A percentile compares a stretch with the other conserved stretches of the same genome.
Evolutionary conservation across 2,113 vertebrate genomes (phyloP).

Genomic region (Nycticorax nycticorax): DNA sequence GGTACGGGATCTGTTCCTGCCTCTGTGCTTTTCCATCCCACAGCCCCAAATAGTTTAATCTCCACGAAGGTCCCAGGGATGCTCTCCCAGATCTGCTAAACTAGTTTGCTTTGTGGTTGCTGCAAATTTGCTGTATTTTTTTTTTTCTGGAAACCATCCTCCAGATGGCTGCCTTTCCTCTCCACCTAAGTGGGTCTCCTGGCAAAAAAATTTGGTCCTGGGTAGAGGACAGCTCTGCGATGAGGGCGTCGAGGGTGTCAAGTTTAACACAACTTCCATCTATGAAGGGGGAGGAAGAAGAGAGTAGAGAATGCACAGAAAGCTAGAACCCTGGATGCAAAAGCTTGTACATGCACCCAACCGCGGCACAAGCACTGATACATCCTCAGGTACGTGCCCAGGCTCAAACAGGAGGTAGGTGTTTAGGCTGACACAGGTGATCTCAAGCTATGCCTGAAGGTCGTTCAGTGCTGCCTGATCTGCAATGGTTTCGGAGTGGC

Average conservation of each 20-base stretch:
- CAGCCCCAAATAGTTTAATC: neutral
- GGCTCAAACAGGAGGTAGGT: neutral
- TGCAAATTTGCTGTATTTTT: neutral
- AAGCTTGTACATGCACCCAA: neutral
- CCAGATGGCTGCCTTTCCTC: neutral
- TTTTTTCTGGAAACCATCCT: neutral
- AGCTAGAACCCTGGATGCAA: neutral
- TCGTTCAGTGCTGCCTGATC: neutral
- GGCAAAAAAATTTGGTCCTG: neutral
- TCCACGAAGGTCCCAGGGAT: fast-evolving
- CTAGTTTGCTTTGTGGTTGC: neutral
- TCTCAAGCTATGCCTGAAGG: neutral
- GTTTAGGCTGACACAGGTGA: neutral
- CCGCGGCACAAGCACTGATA: neutral
- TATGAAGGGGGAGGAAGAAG: neutral
- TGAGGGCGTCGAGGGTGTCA: neutral
- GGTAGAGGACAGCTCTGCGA: fast-evolving
- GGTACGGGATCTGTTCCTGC: neutral
- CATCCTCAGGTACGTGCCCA: neutral
- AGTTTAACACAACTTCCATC: neutral
- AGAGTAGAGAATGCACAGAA: neutral
- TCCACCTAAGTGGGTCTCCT: neutral
- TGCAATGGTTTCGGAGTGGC: neutral
- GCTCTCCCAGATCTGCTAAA: neutral
- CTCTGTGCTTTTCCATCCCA: neutral